These are phyloP conservation scores for Temnothorax longispinosus DNA, from an alignment of 1,140 invertebrate genomes.

Conservation along the genomic window DNA sequence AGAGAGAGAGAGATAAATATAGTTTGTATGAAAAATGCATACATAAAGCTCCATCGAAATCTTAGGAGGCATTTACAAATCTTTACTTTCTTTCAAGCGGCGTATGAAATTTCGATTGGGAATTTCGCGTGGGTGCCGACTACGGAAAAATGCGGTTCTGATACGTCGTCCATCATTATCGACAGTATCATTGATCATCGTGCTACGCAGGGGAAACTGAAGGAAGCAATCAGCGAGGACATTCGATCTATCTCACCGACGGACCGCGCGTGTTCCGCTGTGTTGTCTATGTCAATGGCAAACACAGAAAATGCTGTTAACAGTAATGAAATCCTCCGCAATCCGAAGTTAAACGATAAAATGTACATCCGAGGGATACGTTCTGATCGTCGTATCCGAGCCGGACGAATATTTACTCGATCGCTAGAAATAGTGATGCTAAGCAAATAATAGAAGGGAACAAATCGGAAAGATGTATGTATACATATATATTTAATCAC, in stretches of 20 bases:
- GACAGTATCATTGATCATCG: conserved; percentile 72
- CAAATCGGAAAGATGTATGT: background rate
- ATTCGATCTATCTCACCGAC: conserved; percentile 66
- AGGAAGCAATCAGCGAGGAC: conserved; percentile 70
- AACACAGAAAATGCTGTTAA: conserved; percentile 64
- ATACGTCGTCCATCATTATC: conserved; percentile 65
- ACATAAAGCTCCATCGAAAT: background rate
- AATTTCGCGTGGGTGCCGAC: background rate
- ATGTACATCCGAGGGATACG: conserved; percentile 24
- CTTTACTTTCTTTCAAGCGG: conserved; percentile 37
- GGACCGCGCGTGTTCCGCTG: conserved; percentile 31
- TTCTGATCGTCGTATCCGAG: background rate
- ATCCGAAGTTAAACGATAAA: conserved; percentile 55
- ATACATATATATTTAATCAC: conserved; percentile 11
- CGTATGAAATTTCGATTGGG: conserved; percentile 43
- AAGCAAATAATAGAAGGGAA: background rate
- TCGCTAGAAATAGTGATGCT: background rate
- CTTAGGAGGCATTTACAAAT: conserved; percentile 20
- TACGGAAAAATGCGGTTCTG: conserved; percentile 31
- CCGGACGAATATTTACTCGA: background rate
- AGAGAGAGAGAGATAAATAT: background rate
- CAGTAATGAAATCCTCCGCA: conserved; percentile 62
- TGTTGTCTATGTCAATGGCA: conserved; percentile 56
- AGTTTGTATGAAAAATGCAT: background rate
- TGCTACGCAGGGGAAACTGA: conserved; percentile 30